These are phyloP conservation scores for Eristalis intricaria DNA, from an alignment of 2,888 invertebrate species.

Conservation along the genomic window DNA sequence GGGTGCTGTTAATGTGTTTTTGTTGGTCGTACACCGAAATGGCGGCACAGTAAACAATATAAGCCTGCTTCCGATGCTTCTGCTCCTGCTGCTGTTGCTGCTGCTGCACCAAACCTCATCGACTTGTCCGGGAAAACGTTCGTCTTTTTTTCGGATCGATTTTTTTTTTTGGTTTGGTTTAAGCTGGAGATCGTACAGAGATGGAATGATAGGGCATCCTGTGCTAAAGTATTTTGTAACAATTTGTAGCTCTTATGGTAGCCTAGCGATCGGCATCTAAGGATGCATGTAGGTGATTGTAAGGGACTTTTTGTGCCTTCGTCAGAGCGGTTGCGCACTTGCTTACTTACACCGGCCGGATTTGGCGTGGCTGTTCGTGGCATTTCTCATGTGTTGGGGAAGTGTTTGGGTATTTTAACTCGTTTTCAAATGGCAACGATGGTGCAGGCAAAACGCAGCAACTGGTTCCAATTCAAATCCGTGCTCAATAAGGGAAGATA, in stretches of 20 bases:
- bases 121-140: conserved; percentile 49
- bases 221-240: conserved; percentile 79
- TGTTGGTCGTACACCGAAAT: conserved; percentile 52
- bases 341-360: background rate
- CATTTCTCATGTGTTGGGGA: background rate
- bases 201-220: conserved; percentile 71
- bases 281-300: conserved; percentile 51
- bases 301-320: conserved; percentile 25
- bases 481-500: background rate
- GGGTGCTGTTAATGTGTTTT: conserved; percentile 67
- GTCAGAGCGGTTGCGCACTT: background rate
- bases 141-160: conserved; percentile 15
- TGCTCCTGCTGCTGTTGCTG: conserved; percentile 8
- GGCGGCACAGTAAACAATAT: conserved; percentile 40
- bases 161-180: conserved; percentile 1
- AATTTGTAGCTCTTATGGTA: conserved; percentile 77
- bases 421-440: too few species aligned
- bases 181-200: conserved; percentile 42
- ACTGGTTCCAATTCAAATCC: background rate
- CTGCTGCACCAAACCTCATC: background rate
- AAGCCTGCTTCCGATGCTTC: conserved; percentile 15
- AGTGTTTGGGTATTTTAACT: background rate
- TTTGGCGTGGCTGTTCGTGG: conserved; percentile 1
- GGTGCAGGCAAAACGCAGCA: background rate
- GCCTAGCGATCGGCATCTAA: conserved; percentile 47